Conservation (phyloP, 2,797 vertebrate species). For the Pagetopsis macropterus region DNA sequence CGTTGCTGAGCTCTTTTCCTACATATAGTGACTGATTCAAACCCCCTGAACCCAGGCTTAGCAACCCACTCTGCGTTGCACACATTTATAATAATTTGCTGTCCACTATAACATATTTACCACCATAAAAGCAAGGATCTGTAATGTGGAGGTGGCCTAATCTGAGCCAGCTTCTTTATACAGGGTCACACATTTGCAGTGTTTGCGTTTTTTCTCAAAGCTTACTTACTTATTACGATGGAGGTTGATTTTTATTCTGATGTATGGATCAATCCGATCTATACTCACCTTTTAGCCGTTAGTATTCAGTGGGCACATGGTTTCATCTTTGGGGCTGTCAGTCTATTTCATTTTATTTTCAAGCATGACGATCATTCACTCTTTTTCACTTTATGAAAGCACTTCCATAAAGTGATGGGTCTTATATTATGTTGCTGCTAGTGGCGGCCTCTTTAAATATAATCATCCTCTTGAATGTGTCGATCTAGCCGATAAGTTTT, state of each 20-base stretch:
- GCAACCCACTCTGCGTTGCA: neutral
- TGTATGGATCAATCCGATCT: conserved; percentile 52
- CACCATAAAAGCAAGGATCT: neutral
- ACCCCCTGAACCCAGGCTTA: neutral
- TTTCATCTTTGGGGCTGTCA: conserved; percentile 21
- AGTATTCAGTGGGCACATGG: conserved; percentile 36
- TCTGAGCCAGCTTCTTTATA: neutral
- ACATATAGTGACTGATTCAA: conserved; percentile 8
- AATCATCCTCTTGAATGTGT: conserved; percentile 3
- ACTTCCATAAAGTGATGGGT: conserved; percentile 5
- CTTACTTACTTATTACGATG: conserved; percentile 15
- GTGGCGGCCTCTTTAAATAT: conserved; percentile 17
- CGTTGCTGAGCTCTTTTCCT: conserved; percentile 27
- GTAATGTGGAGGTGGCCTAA: neutral
- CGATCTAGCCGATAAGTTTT: neutral
- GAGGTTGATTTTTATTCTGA: conserved; percentile 39
- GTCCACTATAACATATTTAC: neutral
- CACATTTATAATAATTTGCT: neutral
- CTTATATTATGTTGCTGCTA: conserved; percentile 6
- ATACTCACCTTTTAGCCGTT: conserved; percentile 35
- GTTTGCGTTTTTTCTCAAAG: conserved; percentile 23
- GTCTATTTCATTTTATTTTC: conserved; percentile 14
- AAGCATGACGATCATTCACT: neutral
- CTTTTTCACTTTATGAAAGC: neutral
- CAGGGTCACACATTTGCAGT: conserved; percentile 1